Percentiles rank a stretch among this genome's conserved stretches.
These are phyloP conservation scores for Microctenopoma steveboyesi DNA, from an alignment of 2,797 vertebrate species.

Conservation along the genomic window DNA sequence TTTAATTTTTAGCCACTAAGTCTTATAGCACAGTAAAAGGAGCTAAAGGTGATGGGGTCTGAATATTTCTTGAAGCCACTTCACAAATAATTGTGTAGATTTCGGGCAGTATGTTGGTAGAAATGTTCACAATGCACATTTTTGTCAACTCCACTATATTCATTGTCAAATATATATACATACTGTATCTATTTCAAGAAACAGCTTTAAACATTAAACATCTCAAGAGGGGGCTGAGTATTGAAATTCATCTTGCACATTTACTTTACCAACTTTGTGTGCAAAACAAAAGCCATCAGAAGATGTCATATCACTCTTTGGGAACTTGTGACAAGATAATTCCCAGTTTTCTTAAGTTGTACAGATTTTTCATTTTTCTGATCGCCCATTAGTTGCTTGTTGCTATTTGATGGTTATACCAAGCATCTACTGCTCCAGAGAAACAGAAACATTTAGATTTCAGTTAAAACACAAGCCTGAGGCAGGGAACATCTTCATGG, in stretches of 20 bases:
- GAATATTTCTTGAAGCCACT: not conserved
- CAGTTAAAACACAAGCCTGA: constrained; percentile 20
- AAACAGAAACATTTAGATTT: not conserved
- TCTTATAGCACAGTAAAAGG: no score
- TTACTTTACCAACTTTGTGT: not conserved
- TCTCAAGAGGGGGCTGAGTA: constrained; percentile 42
- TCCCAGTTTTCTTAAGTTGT: not conserved
- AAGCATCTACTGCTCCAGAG: not conserved
- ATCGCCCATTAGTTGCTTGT: not conserved
- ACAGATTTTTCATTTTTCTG: not conserved
- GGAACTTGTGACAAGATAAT: not conserved
- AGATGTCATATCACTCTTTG: not conserved
- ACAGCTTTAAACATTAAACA: constrained; percentile 81
- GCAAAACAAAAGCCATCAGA: not conserved
- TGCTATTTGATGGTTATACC: not conserved
- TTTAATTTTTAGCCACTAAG: not conserved
- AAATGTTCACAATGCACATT: constrained; percentile 52
- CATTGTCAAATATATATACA: constrained; percentile 70
- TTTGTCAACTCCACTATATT: constrained; percentile 41
- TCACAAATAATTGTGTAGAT: constrained; percentile 8
- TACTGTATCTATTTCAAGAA: constrained; percentile 87
- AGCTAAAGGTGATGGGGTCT: not conserved
- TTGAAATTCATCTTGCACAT: constrained; percentile 15
- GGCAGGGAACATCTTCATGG: constrained; percentile 6
- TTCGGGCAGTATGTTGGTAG: constrained; percentile 10